A percentile compares a stretch with the other conserved stretches of the same genome.
phyloP scores from a whole-genome alignment of 2,113 vertebrate species.

The Chaetodon trifascialis region DNA sequence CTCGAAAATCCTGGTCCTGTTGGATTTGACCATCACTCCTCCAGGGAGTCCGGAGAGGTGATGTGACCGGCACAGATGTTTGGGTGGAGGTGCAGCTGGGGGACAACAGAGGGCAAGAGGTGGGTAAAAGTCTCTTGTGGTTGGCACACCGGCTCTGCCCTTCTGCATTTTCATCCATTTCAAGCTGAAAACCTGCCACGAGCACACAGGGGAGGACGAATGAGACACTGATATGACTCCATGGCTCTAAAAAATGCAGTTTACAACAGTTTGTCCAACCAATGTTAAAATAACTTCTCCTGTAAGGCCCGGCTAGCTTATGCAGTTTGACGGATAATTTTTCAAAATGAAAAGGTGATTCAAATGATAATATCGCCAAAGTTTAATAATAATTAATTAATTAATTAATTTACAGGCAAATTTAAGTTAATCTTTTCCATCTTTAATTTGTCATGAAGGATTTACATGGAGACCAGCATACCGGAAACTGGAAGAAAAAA shows the following conservation, averaged over 20 bases:
- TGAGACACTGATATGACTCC: not conserved
- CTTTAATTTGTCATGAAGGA: not conserved
- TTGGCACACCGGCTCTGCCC: not conserved
- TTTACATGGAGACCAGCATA: not conserved
- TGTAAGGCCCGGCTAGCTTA: no score
- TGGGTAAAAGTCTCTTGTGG: not conserved
- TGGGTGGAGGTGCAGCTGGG: not conserved
- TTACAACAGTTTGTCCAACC: no score
- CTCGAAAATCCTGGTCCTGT: not conserved
- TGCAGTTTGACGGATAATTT: no score
- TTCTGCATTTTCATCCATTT: conserved; percentile 39
- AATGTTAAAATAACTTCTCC: no score
- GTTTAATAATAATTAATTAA: no score
- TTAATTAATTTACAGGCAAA: not conserved
- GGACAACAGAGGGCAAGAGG: conserved; percentile 20
- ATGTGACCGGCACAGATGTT: not conserved
- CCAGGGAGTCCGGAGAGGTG: not conserved
- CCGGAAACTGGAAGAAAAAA: no score
- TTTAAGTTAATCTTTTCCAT: no score
- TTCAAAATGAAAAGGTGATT: no score
- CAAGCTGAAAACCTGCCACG: conserved; percentile 33
- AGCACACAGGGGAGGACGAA: not conserved
- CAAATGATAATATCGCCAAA: no score
- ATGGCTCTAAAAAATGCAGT: no score
- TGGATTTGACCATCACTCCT: not conserved